These are phyloP conservation scores for Campoplex capitator DNA, from an alignment of 2,888 invertebrate species.

Conservation along the genomic window DNA sequence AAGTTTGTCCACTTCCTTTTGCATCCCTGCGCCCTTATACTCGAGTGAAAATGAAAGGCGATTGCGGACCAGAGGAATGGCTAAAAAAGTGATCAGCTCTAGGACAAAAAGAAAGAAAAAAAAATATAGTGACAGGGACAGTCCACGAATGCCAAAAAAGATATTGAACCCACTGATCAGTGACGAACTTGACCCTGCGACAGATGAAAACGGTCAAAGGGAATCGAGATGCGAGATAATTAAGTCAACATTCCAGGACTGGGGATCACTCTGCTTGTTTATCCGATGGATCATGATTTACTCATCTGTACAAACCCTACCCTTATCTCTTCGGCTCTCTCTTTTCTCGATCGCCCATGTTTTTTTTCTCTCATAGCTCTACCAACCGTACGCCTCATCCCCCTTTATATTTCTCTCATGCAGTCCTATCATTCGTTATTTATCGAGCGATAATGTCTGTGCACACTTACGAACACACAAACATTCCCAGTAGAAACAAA, in stretches of 20 bases:
- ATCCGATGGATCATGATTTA: constrained; percentile 64
- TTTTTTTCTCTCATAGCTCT: background rate
- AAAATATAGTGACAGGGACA: background rate
- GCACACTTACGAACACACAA: background rate
- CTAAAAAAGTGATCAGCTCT: constrained; percentile 14
- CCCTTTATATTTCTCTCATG: constrained; percentile 49
- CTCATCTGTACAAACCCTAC: background rate
- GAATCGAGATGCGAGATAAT: constrained; percentile 45
- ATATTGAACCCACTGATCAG: background rate
- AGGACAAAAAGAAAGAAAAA: constrained; percentile 14
- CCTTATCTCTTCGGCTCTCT: background rate
- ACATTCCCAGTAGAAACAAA: background rate
- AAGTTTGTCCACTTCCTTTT: background rate
- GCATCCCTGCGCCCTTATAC: background rate
- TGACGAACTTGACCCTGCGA: background rate
- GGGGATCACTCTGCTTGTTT: constrained; percentile 56
- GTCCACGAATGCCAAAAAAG: constrained; percentile 14
- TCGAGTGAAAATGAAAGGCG: background rate
- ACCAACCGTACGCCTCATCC: constrained; percentile 26
- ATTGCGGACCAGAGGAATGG: background rate
- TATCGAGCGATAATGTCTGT: constrained; percentile 48
- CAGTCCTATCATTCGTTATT: constrained; percentile 57
- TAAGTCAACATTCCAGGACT: constrained; percentile 52
- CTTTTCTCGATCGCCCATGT: background rate
- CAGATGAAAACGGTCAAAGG: background rate